These are phyloP conservation scores for Hemicentrotus pulcherrimus DNA, from an alignment of 35 echinoderm and acorn worm genomes.

Conservation along the genomic window DNA sequence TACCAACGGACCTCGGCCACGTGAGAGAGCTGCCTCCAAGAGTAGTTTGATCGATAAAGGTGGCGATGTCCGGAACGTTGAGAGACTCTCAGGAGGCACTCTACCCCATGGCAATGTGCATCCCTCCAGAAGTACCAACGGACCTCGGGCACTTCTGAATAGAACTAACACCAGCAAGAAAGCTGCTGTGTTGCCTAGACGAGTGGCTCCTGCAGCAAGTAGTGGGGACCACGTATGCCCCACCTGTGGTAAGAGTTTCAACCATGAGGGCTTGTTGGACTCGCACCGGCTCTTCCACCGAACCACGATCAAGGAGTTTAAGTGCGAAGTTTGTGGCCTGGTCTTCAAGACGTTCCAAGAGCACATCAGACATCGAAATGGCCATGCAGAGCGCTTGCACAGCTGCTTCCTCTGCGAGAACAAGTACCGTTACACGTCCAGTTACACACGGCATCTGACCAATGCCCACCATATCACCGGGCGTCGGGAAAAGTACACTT, in stretches of 20 bases:
- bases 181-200: neutral
- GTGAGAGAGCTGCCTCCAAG: neutral
- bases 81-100: neutral
- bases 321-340: neutral
- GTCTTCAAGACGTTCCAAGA: neutral
- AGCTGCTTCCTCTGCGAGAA: neutral
- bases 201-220: neutral
- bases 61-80: neutral
- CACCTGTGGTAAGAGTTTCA: neutral
- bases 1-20: neutral
- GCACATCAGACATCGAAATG: neutral
- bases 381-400: neutral
- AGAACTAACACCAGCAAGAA: neutral
- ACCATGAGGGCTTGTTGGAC: neutral
- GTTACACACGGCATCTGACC: neutral
- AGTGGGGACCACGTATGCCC: neutral
- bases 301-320: neutral
- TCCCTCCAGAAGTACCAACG: neutral
- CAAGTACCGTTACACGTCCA: neutral
- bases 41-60: neutral
- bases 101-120: neutral
- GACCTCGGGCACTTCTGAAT: neutral
- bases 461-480: neutral
- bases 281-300: neutral
- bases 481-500: neutral